phyloP scores from a whole-genome alignment of 2,888 invertebrate species.

The Oscheius sp. region DNA sequence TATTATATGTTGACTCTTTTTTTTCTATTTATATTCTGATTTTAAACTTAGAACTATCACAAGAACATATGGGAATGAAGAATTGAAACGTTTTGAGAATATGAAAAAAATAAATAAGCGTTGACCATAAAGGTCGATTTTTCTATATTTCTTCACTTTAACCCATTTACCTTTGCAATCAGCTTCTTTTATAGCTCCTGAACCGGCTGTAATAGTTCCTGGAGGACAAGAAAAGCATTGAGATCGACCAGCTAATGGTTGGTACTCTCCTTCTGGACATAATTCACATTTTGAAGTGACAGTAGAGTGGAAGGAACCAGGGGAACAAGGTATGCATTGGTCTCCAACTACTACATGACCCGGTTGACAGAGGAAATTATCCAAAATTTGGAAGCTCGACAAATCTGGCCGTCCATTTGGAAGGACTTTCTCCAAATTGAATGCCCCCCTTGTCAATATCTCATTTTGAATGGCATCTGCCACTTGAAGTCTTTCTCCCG shows the following conservation, averaged over 20 bases:
- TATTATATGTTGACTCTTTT: no score
- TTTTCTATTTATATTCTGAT: no score
- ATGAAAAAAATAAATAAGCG: no score
- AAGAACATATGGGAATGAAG: no score
- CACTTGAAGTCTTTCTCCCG: conserved; percentile 74
- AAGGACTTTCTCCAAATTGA: conserved; percentile 68
- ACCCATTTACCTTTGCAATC: conserved; percentile 69
- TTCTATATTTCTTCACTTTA: no score
- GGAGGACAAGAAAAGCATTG: conserved; percentile 68
- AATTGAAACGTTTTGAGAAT: no score
- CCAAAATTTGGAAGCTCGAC: conserved; percentile 84
- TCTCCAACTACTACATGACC: conserved; percentile 93
- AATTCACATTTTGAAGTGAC: conserved; percentile 66
- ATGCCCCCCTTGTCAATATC: conserved; percentile 82
- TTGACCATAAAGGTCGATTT: no score
- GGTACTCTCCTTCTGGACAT: conserved; percentile 71
- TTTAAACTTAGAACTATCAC: no score
- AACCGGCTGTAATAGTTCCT: conserved; percentile 67
- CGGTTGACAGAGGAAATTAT: conserved; percentile 89
- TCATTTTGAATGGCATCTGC: conserved; percentile 84
- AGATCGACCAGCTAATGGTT: conserved; percentile 65
- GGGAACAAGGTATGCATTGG: conserved; percentile 79
- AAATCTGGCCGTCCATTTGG: conserved; percentile 94
- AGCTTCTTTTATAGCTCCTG: conserved; percentile 59
- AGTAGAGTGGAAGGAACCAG: conserved; percentile 71